A percentile compares a stretch with the other conserved stretches of the same genome.
Evolutionary conservation across 2,113 vertebrate species (phyloP).

Genomic region (Percopsis transmontana): DNA sequence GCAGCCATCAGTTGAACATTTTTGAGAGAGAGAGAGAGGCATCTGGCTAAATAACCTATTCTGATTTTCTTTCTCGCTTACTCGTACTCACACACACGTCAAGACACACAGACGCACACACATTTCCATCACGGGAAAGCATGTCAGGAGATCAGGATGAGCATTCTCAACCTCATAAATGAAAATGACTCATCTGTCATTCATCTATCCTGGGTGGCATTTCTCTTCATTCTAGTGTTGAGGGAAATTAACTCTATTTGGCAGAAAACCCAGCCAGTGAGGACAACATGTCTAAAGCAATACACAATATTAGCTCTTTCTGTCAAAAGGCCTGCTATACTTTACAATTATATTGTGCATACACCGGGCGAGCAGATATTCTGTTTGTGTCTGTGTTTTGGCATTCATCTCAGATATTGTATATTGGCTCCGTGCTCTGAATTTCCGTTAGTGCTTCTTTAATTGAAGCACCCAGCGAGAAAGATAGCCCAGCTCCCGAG

Average conservation of each 20-base stretch:
- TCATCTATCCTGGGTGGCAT: constrained; percentile 64
- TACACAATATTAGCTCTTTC: not conserved
- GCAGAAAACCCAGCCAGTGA: constrained; percentile 40
- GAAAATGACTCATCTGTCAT: constrained; percentile 69
- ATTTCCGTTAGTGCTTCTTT: constrained; percentile 22
- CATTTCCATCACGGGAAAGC: constrained; percentile 51
- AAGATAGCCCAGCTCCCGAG: not conserved
- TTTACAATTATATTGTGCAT: constrained; percentile 37
- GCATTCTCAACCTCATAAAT: constrained; percentile 63
- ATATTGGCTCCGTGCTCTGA: constrained; percentile 27
- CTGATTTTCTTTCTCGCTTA: constrained; percentile 4
- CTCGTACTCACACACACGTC: constrained; percentile 21
- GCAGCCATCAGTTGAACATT: constrained; percentile 1
- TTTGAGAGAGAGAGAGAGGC: constrained; percentile 15
- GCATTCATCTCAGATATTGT: constrained; percentile 39
- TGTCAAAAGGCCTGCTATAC: constrained; percentile 17
- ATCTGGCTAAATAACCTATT: constrained; percentile 1
- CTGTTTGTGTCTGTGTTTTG: constrained; percentile 36
- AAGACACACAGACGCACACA: constrained; percentile 37
- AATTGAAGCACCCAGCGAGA: constrained; percentile 39
- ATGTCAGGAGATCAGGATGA: constrained; percentile 63
- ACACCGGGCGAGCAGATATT: constrained; percentile 33
- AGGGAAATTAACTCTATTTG: constrained; percentile 55
- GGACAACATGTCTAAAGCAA: not conserved
- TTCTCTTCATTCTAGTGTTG: constrained; percentile 54